Base-by-base conservation (phyloP, 2,113 vertebrate genomes). In the Anoura caudifer region DNA sequence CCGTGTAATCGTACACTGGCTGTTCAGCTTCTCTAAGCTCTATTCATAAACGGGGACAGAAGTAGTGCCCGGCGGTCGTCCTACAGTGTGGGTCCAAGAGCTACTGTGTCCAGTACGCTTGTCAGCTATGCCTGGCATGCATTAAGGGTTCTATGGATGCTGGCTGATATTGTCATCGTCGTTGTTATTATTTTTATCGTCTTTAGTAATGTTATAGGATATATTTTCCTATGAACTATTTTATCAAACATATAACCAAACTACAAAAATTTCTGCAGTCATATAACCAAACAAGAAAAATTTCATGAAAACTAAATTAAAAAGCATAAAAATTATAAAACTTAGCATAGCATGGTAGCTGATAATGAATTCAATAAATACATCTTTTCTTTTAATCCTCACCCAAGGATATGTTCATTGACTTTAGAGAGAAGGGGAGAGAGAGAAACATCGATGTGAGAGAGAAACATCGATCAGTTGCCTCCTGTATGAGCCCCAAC, bases 311-410 rank as follows among this genome's bases (percentile, higher is more conserved):
- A 76, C 31, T 28, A 91, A 7, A 33, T 76, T 75, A 31, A 47
- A 95, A 96, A 91, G 95, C 95, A 98, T 94, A 41, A 95, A 97
- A 93, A 94, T 92, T 92, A 90, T 95, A 96, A 98, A 97, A 98
- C 97, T 98, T 95, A 98, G 97, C 77, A 94, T 70, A 52, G 70
- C 50, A 33, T 97, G 96, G 98, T 96, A 97, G 95, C 61, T 97
- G 96, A 98, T 96, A 91, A 98, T 97, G 96, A 96, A 97, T 95
- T 92, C 65, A 94, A 97, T 95, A 98, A 98, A 76, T 84, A 94
- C 73, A 87, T 73, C 96, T 83, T 82, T 61, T 80, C 26, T 61
- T 61, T 61, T 13, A 61, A 61, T 61, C 59, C 59, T 61, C 26
- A 61, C 12, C 26, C 11, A 28, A 61, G 59, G 59, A 61, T 61